Evolutionary conservation across 2,797 vertebrate species (phyloP).

Genomic region (Rhabdophis nuchalis): DNA sequence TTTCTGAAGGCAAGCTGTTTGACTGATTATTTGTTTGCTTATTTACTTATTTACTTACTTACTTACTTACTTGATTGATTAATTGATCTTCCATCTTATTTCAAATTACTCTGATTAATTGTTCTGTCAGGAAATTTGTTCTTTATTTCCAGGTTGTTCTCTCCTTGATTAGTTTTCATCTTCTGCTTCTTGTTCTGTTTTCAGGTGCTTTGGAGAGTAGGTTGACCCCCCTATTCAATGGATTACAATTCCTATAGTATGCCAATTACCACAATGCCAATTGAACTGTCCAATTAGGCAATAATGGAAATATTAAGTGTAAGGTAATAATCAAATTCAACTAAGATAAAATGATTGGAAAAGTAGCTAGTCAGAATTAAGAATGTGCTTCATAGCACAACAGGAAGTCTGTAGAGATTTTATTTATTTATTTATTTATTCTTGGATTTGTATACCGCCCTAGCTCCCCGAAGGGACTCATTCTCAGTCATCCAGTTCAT

Average conservation of each 20-base stretch:
- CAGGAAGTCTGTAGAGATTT: too few species aligned
- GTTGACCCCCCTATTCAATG: background rate
- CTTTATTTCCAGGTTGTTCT: background rate
- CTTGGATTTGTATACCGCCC: too few species aligned
- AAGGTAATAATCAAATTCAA: background rate
- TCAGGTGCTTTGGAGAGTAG: too few species aligned
- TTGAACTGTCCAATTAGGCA: background rate
- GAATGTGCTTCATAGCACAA: background rate
- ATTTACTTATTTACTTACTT: too few species aligned
- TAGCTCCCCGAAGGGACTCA: too few species aligned
- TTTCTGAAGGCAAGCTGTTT: background rate
- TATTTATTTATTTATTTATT: too few species aligned
- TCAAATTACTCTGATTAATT: background rate
- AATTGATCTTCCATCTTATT: too few species aligned
- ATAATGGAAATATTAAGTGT: background rate
- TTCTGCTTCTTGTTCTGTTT: background rate
- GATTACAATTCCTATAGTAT: background rate
- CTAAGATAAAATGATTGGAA: background rate
- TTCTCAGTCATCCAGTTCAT: too few species aligned
- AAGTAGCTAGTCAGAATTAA: background rate
- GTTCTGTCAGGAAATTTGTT: background rate
- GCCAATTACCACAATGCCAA: background rate
- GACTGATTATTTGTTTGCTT: background rate
- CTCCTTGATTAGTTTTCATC: background rate
- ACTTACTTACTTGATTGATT: too few species aligned